phyloP scores from a whole-genome alignment of 37 sponge, comb jelly and placozoan species.

The Aplysina aerophoba region DNA sequence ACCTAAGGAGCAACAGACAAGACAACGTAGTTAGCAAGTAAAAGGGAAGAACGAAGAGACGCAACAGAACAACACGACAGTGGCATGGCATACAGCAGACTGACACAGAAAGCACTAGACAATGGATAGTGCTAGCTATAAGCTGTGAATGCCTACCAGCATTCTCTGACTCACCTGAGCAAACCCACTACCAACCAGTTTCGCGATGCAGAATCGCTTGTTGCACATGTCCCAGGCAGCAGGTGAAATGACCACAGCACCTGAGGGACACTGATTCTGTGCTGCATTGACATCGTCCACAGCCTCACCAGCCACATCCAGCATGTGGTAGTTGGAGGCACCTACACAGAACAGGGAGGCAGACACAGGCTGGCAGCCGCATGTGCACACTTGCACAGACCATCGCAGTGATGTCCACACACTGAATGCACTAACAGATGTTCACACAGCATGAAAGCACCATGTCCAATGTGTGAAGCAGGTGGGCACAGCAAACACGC shows the following conservation, averaged over 20 bases:
- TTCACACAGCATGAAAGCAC: background rate
- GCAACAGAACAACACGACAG: too few relatives aligned
- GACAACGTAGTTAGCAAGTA: too few relatives aligned
- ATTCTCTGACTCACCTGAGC: background rate
- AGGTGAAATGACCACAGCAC: constrained; percentile 80
- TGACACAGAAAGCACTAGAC: too few relatives aligned
- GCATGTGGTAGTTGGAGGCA: constrained; percentile 53
- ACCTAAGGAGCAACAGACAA: constrained; percentile 22
- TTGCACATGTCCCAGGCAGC: constrained; percentile 77
- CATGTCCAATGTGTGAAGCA: background rate
- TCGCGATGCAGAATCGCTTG: constrained; percentile 44
- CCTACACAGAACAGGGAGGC: constrained; percentile 46
- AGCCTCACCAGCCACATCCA: constrained; percentile 82
- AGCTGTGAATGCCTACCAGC: too few relatives aligned
- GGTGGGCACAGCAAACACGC: too few relatives aligned
- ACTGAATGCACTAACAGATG: too few relatives aligned
- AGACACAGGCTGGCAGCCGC: too few relatives aligned
- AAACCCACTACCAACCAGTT: constrained; percentile 25
- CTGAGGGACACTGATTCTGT: constrained; percentile 69
- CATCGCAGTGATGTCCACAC: too few relatives aligned
- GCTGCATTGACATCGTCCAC: constrained; percentile 87
- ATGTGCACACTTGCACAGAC: too few relatives aligned
- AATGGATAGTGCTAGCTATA: too few relatives aligned
- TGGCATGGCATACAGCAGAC: too few relatives aligned
- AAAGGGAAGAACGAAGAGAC: too few relatives aligned